Evolutionary conservation across 2,113 vertebrate species (phyloP), one percentile per base, ranked within the genome.

Genomic region (Gnathonemus longibarbis): DNA sequence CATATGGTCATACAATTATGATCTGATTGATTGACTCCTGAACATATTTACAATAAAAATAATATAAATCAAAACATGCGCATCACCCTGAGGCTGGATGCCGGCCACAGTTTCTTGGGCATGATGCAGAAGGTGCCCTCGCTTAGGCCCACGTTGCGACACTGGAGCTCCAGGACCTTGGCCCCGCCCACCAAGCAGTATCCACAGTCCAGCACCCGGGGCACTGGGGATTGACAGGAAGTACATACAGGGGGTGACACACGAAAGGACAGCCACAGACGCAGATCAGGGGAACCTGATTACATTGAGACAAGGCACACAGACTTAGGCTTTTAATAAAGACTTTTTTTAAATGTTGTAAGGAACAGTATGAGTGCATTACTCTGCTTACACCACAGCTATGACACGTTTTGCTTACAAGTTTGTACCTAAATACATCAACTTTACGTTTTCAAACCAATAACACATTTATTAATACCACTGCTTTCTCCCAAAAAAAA

Each of bases 111-210:
- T 19, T 92, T 94, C 88, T 96, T 96, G 0, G 97, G 96, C 92
- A 97, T 96, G 11, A 99, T 92, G 58, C 95, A 97, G 94, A 99
- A 99, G 10, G 92, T 97, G 70, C 97, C 97, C 0, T 91, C 0
- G 2, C 95, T 97, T 87, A 94, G 91, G 21, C 98, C 98, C 31
- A 97, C 94, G 35, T 99, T 99, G 92, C 92, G 95, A 93, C 98
- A 99, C 56, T 94, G 27, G 90, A 98, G 93, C 50, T 92, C 92
- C 0, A 90, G 93, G 84, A 95, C 90, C 94, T 97, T 98, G 9
- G 96, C 84, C 49, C 97, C 97, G 89, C 98, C 98, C 0, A 97
- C 91, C 85, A 98, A 96, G 92, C 98, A 99, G 90, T 92, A 95
- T n/a, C 98, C 98, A 70, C 97, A 98, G 93, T 98, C 95, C 92